phyloP scores from a whole-genome alignment of 2,113 vertebrate species.

The Loxodonta africana region DNA sequence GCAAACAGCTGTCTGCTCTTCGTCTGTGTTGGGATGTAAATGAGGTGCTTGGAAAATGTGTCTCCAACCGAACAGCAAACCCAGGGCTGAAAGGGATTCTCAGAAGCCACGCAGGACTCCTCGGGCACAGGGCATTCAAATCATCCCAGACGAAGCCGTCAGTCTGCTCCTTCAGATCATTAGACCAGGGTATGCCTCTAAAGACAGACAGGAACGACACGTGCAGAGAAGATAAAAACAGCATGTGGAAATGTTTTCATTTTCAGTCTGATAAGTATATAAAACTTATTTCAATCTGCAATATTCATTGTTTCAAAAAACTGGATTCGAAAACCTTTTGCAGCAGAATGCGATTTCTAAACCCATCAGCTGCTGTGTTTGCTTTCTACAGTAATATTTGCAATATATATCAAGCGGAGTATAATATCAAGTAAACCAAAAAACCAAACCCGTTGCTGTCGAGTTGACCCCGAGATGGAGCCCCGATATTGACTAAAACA shows the following conservation, averaged over 20 bases:
- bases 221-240: background rate
- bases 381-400: background rate
- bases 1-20: background rate
- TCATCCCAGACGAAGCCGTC: background rate
- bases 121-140: background rate
- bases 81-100: background rate
- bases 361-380: background rate
- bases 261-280: background rate
- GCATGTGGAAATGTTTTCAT: background rate
- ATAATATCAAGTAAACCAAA: background rate
- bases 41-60: background rate
- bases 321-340: background rate
- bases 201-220: background rate
- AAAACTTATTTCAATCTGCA: background rate
- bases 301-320: background rate
- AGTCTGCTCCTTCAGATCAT: background rate
- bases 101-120: background rate
- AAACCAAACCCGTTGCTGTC: too few relatives aligned
- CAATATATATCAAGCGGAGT: too few relatives aligned
- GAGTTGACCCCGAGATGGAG: background rate
- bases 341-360: background rate
- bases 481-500: fast-evolving
- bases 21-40: conserved; percentile 20
- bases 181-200: background rate
- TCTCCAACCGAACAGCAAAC: background rate